Percentiles rank a stretch among this genome's conserved stretches.
Evolutionary conservation across 2,113 vertebrate species (phyloP).

Genomic region (Hepsetus odoe): DNA sequence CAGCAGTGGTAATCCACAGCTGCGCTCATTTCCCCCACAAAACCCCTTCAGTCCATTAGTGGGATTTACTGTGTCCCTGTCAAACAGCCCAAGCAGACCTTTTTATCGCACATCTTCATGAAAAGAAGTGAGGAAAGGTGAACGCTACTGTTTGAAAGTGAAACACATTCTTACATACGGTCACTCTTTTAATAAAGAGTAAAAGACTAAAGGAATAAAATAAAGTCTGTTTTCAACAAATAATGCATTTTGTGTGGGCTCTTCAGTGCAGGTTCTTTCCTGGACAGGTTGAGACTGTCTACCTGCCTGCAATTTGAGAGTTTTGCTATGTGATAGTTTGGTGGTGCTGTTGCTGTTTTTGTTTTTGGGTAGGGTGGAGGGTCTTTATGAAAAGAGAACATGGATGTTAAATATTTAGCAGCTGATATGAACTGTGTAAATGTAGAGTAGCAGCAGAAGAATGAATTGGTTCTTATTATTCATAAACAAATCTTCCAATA

Average conservation of each 20-base stretch:
- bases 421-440: neutral
- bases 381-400: neutral
- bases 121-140: neutral
- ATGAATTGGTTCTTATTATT: slow-evolving; percentile 27
- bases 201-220: no score
- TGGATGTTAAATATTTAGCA: slow-evolving; percentile 23
- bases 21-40: neutral
- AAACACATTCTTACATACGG: neutral
- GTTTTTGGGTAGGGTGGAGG: neutral
- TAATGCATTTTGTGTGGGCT: no score
- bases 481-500: slow-evolving; percentile 16
- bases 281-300: neutral
- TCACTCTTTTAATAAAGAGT: neutral
- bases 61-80: slow-evolving; percentile 19
- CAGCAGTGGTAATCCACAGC: slow-evolving; percentile 37
- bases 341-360: neutral
- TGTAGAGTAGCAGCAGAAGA: neutral
- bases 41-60: slow-evolving; percentile 16
- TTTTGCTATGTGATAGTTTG: no score
- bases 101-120: neutral
- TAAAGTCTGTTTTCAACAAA: no score
- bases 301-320: no score
- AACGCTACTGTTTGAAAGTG: neutral
- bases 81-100: slow-evolving; percentile 6
- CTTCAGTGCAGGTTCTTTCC: neutral